Percentiles rank a stretch among this genome's conserved stretches.
These are phyloP conservation scores for Pasiphila rectangulata DNA, from an alignment of 2,888 invertebrate genomes.

Conservation along the genomic window DNA sequence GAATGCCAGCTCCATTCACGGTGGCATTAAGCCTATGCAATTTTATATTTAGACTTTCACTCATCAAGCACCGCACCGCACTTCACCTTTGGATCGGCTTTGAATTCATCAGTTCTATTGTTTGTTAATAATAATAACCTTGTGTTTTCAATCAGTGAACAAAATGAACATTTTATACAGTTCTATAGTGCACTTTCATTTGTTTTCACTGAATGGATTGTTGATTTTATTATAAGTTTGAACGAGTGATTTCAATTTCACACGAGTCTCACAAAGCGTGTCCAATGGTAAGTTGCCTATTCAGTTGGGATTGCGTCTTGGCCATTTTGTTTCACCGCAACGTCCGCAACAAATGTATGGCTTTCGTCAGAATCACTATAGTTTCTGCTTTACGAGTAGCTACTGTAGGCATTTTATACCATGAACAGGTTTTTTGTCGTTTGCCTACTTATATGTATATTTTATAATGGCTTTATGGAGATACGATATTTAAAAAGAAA, in stretches of 20 bases:
- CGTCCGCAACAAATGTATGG: slow-evolving; percentile 48
- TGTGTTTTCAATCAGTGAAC: slow-evolving; percentile 9
- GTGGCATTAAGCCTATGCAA: slow-evolving; percentile 48
- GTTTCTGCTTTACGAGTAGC: background rate
- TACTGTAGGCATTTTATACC: no score
- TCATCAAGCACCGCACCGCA: slow-evolving; percentile 27
- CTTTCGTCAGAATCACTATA: slow-evolving; percentile 31
- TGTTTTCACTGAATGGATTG: background rate
- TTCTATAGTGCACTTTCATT: background rate
- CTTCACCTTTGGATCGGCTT: slow-evolving; percentile 25
- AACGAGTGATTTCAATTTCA: slow-evolving; percentile 6
- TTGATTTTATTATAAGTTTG: background rate
- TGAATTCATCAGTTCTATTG: slow-evolving; percentile 28
- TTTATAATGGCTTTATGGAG: no score
- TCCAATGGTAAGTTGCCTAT: no score
- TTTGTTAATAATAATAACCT: slow-evolving; percentile 21
- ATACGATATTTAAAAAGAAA: no score
- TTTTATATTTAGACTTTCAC: slow-evolving; percentile 43
- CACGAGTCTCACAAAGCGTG: no score
- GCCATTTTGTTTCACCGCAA: slow-evolving; percentile 31
- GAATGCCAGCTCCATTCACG: slow-evolving; percentile 46
- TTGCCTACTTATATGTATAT: no score
- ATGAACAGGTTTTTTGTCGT: no score
- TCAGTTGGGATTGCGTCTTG: slow-evolving; percentile 33
- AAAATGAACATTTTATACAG: background rate